Percentiles rank a stretch among this genome's conserved stretches.
phyloP scores from a whole-genome alignment of 2,113 vertebrate genomes.

The Myotis davidii region DNA sequence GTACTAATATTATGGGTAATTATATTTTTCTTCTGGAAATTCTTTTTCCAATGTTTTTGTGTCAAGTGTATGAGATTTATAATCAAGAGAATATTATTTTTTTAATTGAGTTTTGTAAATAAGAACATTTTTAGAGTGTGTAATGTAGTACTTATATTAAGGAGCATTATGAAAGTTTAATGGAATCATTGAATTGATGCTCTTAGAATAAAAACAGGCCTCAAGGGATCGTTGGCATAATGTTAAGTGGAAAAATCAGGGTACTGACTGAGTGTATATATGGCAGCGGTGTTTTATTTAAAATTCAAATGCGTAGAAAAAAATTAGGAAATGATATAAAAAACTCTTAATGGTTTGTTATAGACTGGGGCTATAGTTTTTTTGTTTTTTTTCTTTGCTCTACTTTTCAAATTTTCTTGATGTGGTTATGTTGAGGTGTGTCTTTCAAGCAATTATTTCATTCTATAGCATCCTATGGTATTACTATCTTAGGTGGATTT shows the following conservation, averaged over 20 bases:
- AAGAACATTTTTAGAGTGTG: neutral
- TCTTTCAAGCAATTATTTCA: neutral
- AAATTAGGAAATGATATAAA: neutral
- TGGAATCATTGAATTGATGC: slow-evolving; percentile 19
- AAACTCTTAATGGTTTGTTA: neutral
- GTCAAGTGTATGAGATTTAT: slow-evolving; percentile 18
- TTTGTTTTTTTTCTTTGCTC: neutral
- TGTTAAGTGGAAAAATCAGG: neutral
- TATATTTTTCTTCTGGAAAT: neutral
- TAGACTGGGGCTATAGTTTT: neutral
- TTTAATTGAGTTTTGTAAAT: slow-evolving; percentile 36
- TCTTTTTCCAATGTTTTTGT: neutral
- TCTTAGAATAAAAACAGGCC: neutral
- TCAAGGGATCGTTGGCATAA: neutral
- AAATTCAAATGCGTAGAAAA: slow-evolving; percentile 7
- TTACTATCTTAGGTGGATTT: neutral
- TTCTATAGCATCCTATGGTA: neutral
- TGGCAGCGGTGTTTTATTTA: neutral
- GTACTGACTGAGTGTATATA: neutral
- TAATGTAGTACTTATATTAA: neutral
- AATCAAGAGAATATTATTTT: slow-evolving; percentile 24
- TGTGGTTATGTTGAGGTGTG: neutral
- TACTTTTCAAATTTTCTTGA: neutral
- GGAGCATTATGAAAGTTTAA: neutral
- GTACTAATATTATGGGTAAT: neutral